Conservation (phyloP, 2,113 vertebrate genomes). For the Herpetotheres cachinnans region DNA sequence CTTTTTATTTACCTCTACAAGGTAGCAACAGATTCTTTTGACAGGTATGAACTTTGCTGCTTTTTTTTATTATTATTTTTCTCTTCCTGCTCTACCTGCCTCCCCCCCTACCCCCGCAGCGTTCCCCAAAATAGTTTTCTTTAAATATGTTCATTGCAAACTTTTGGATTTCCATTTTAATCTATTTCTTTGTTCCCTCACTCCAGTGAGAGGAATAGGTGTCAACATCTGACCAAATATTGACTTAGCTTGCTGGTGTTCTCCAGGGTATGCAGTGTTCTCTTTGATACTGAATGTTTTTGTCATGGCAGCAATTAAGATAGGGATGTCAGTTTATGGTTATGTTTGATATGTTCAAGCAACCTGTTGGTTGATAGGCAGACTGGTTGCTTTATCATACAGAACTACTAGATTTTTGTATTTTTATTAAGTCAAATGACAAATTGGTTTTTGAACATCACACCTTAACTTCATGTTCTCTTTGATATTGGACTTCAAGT, state of each 20-base stretch:
- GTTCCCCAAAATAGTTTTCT: not conserved
- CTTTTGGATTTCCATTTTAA: not conserved
- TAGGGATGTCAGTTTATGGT: not conserved
- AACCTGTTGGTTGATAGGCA: not conserved
- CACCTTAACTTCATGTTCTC: not conserved
- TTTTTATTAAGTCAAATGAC: not conserved
- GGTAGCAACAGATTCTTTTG: constrained; percentile 97
- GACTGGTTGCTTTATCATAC: not conserved
- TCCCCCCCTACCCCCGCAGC: accelerated
- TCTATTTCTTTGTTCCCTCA: not conserved
- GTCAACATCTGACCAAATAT: not conserved
- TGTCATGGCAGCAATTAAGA: not conserved
- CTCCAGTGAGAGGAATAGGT: not conserved
- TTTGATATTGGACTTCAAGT: not conserved
- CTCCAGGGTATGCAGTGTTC: not conserved
- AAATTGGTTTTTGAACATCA: not conserved
- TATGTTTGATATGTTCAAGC: not conserved
- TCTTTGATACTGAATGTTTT: not conserved
- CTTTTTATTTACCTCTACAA: constrained; percentile 98
- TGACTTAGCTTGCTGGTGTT: not conserved
- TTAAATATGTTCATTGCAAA: not conserved
- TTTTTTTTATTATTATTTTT: not conserved
- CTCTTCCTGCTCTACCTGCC: not conserved
- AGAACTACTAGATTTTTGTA: not conserved
- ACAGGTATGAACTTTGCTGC: constrained; percentile 81